Evolutionary conservation across 2,113 vertebrate genomes (phyloP), one percentile per base, ranked within the genome.

Genomic region (Cyprinodon brontotheroides): DNA sequence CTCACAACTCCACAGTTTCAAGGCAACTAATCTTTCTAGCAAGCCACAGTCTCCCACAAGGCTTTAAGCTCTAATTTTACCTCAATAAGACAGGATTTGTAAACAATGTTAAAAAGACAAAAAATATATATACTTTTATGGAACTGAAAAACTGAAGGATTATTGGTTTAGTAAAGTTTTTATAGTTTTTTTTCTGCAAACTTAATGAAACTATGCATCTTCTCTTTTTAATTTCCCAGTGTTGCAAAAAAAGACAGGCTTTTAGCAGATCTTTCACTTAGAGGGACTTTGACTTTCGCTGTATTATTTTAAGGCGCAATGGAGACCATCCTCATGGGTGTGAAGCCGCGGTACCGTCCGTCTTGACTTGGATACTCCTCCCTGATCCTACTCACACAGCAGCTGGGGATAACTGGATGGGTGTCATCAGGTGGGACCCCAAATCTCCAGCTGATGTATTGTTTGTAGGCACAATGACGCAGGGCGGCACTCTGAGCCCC

Each of bases 381-480:
- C 82, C 94, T 89, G 84, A 97, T 92, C 17, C 72, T 90, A 90
- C 82, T 61, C 75, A 94, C 92, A 74, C 95, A 96, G 86, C 96
- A 97, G 82, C 93, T 94, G 40, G 96, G 96, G 37, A 96, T 70
- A 68, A 92, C 69, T 0, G 95, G 93, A 40, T 87, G 82, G 72
- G 87, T 29, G 10, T 89, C 89, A 8, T 82, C 4, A 2, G 93
- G 92, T 1, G 70, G 84, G 43, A 68, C 83, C 17, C 94, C 94
- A 9, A 97, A 95, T 65, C 93, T 87, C 96, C 96, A 97, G 78
- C 22, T 73, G 38, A 95, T 2, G 0, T 94, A 96, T 39, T 93
- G 92, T 40, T 76, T 61, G 66, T 95, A 95, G 65, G 95, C 94
- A 0, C 93, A 93, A 78, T 90, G 93, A 5, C 89, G 88, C 65